Percentiles rank a stretch among this genome's conserved stretches.
These are phyloP conservation scores for Apamea sordens DNA, from an alignment of 2,888 invertebrate species.

Conservation along the genomic window DNA sequence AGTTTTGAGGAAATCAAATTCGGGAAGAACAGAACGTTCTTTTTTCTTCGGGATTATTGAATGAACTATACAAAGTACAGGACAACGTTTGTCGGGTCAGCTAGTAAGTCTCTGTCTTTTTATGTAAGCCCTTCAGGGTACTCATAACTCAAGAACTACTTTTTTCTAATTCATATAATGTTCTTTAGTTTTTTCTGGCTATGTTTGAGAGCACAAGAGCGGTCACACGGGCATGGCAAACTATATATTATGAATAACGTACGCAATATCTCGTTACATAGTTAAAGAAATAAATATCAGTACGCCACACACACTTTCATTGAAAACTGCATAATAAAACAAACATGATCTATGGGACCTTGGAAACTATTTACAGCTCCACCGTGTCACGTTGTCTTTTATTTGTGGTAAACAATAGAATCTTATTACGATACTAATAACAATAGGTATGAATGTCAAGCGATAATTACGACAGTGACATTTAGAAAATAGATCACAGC, in stretches of 20 bases:
- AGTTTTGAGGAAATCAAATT: too few relatives aligned
- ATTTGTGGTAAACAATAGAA: conserved; percentile 42
- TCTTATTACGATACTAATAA: conserved; percentile 9
- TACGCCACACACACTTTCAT: background rate
- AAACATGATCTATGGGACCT: conserved; percentile 31
- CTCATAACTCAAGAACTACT: background rate
- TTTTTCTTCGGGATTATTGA: too few relatives aligned
- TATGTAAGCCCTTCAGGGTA: background rate
- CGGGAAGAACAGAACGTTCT: too few relatives aligned
- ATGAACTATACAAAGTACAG: too few relatives aligned
- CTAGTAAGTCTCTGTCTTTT: too few relatives aligned
- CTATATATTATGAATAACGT: too few relatives aligned
- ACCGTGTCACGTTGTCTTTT: conserved; percentile 34
- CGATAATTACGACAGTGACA: conserved; percentile 28
- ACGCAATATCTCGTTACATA: background rate
- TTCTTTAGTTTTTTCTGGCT: background rate
- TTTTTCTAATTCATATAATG: background rate
- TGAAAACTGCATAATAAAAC: conserved; percentile 25
- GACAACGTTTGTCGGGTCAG: too few relatives aligned
- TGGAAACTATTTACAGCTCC: conserved; percentile 22
- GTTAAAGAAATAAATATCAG: background rate
- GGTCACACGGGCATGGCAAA: too few relatives aligned
- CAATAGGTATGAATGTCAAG: conserved; percentile 31
- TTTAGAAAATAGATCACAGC: conserved; percentile 10
- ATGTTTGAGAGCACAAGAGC: background rate